Evolutionary conservation across 1,140 invertebrate species (phyloP).

Genomic region (Drosophila triauraria): DNA sequence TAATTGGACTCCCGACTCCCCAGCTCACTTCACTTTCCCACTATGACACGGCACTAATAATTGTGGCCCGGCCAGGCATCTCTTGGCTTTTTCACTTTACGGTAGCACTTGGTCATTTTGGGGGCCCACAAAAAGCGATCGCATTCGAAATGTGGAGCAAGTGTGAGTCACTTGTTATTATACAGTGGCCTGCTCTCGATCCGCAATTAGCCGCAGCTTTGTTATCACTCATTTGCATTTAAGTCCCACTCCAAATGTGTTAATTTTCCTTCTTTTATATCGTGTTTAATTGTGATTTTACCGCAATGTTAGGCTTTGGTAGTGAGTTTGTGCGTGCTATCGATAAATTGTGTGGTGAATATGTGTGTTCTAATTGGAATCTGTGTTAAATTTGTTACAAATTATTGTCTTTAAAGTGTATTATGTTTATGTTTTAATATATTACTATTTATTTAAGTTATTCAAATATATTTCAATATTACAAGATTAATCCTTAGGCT

Average conservation of each 20-base stretch:
- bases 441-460: background rate
- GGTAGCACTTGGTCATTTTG: slow-evolving; percentile 57
- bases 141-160: slow-evolving; percentile 60
- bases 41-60: slow-evolving; percentile 84
- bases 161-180: slow-evolving; percentile 56
- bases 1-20: slow-evolving; percentile 52
- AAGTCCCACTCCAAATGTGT: slow-evolving; percentile 36
- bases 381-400: background rate
- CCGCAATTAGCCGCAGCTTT: slow-evolving; percentile 68
- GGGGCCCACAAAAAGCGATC: slow-evolving; percentile 21
- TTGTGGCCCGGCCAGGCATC: slow-evolving; percentile 17
- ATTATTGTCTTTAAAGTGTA: background rate
- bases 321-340: background rate
- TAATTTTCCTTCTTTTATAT: slow-evolving; percentile 30
- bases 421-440: background rate
- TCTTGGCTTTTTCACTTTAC: slow-evolving; percentile 48
- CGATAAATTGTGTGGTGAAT: background rate
- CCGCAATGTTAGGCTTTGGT: too few relatives aligned
- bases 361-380: background rate
- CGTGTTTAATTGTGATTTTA: slow-evolving; percentile 11
- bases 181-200: slow-evolving; percentile 61
- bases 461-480: too few relatives aligned
- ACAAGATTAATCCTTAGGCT: too few relatives aligned
- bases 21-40: slow-evolving; percentile 78
- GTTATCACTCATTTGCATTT: slow-evolving; percentile 62